A percentile compares a stretch with the other conserved stretches of the same genome.
phyloP scores from a whole-genome alignment of 2,113 vertebrate species.

The human region DNA sequence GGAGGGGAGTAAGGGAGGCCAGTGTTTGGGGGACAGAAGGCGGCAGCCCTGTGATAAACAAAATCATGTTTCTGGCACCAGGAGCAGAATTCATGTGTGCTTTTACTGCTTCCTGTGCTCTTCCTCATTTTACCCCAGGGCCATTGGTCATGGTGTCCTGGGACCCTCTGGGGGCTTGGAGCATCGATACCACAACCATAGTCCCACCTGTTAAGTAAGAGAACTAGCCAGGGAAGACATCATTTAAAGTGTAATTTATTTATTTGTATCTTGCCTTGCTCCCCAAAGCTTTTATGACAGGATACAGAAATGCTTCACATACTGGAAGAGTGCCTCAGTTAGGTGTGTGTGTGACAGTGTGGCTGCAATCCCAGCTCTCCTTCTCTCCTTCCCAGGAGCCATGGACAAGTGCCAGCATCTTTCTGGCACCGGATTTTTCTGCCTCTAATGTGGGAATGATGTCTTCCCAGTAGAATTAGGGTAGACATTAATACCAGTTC shows the following conservation, averaged over 20 bases:
- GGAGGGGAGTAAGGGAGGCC: not conserved
- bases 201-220: not conserved
- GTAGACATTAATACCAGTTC: not conserved
- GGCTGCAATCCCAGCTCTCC: not conserved
- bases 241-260: not conserved
- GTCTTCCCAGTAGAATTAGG: not conserved
- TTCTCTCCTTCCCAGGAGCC: not conserved
- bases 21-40: not conserved
- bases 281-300: not conserved
- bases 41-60: not conserved
- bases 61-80: not conserved
- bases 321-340: not conserved
- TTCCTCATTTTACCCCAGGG: not conserved
- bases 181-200: not conserved
- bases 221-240: not conserved
- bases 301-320: not conserved
- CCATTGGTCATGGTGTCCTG: not conserved
- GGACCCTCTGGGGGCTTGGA: not conserved
- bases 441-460: not conserved
- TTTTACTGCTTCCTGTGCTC: not conserved
- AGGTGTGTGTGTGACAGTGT: not conserved
- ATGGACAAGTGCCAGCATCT: not conserved
- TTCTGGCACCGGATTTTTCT: not conserved
- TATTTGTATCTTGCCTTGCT: not conserved
- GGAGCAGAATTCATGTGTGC: not conserved